phyloP scores from a whole-genome alignment of 2,113 vertebrate species.

The Choloepus hoffmanni region DNA sequence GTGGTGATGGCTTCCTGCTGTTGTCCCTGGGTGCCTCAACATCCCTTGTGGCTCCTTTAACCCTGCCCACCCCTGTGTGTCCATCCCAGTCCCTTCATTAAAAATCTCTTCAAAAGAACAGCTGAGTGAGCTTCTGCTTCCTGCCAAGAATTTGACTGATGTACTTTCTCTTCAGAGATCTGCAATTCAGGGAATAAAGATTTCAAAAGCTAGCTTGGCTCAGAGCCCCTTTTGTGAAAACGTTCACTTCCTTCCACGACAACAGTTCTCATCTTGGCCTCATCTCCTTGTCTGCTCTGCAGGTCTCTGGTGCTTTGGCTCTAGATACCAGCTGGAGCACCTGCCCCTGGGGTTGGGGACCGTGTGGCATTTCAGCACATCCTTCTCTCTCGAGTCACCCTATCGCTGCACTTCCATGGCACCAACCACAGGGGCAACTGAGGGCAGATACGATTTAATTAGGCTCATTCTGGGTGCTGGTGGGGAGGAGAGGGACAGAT shows the following conservation, averaged over 20 bases:
- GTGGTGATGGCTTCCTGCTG: background rate
- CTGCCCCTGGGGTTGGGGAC: fast-evolving
- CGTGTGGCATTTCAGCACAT: background rate
- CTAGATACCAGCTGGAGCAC: background rate
- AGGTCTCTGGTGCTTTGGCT: background rate
- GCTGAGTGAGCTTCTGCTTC: conserved; percentile 59
- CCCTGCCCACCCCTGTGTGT: background rate
- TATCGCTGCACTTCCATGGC: background rate
- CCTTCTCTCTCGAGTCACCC: background rate
- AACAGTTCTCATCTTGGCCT: background rate
- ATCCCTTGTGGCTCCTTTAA: background rate
- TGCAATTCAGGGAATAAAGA: conserved; percentile 55
- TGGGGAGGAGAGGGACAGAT: conserved; percentile 61
- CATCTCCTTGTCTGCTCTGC: background rate
- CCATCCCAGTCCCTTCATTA: background rate
- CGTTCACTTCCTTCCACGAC: conserved; percentile 55
- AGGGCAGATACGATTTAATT: conserved; percentile 52
- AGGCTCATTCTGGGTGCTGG: conserved; percentile 11
- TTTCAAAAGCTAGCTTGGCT: conserved; percentile 66
- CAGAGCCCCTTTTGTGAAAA: conserved; percentile 52
- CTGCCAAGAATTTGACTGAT: conserved; percentile 65
- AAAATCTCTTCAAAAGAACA: conserved; percentile 39
- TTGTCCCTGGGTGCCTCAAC: background rate
- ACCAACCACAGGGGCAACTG: background rate
- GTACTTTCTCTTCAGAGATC: conserved; percentile 53